Evolutionary conservation across 1,140 invertebrate species (phyloP), one percentile per base, ranked within the genome.

Genomic region (Aphelinus atriplicis): DNA sequence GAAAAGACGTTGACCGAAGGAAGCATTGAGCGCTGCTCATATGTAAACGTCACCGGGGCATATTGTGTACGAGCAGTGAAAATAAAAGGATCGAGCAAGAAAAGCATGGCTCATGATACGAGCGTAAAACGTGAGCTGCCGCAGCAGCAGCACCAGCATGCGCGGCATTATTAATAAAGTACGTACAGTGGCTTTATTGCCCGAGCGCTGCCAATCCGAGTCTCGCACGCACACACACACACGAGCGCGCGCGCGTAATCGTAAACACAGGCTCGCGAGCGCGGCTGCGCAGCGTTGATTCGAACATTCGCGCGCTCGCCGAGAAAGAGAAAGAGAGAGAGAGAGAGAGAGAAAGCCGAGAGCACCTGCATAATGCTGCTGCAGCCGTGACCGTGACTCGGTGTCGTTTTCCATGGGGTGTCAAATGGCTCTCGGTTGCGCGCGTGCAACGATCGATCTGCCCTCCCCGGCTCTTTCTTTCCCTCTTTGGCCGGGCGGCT

Each of bases 121-220:
- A 78, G 71, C 75, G 78, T 85, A 85, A 86, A 85, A 85, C 81
- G 80, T 26, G 26, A 26, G 26, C 26, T 26, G 26, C 26, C 26
- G 26, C 26, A 26, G 26, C 26, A 26, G 26, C 26, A 26, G 26
- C 26, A 26, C 83, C 81, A 77, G 83, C 81, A 76, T 78, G 77
- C 77, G 77, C 75, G 78, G 79, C 80, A 86, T 87, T 85, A 87
- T 86, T 86, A 85, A 86, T 85, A 85, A 85, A 84, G 79, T 78
- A 72, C 78, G 78, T 80, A 80, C 71, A 77, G 71, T 75, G 26
- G 79, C 80, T 81, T 82, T 81, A 82, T 84, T 81, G 80, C 81
- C 78, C 79, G 77, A 83, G 78, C 79, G 81, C 74, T 58, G 42
- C 67, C 51, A 75, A 64, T 74, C 70, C 73, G 58, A 68, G 61